Evolutionary conservation across 2,888 invertebrate species (phyloP), one percentile per base, ranked within the genome.

Genomic region (Hydraecia micacea): DNA sequence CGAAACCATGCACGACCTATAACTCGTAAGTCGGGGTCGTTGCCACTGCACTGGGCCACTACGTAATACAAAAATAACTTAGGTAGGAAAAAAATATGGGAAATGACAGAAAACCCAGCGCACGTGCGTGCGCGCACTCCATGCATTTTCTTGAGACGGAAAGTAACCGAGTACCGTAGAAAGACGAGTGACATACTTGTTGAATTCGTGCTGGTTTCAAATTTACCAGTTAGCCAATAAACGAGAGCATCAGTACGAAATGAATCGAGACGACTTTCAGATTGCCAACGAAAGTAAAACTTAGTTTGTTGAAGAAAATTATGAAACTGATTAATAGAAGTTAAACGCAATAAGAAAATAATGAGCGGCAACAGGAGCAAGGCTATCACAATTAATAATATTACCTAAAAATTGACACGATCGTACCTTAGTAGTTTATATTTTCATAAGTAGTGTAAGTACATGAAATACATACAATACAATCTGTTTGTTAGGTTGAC

Each of bases 221-320:
- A 49, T 46, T 15, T 46, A 46, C 46, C 46, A 46, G 11, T 25
- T 46, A n/a, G n/a, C 8, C 42, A 39, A 68, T 55, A 66, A 55
- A 79, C 36, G 13, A 71, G 58, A 80, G 58, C 62, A 74, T 18
- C 15, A 36, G 8, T n/a, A 15, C 52, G 66, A 70, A 79, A 69
- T 52, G 0, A 69, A 63, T 60, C 66, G 32, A 55, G 39, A 55
- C 63, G 32, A 32, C 36, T 63, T 58, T 62, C 6, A 5, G 25
- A 67, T 67, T 49, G 21, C n/a, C 32, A 21, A 75, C 21, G 11
- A 69, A 72, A 71, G 15, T 74, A 58, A 74, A 71, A 67, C 28
- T 73, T 9, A 25, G 0, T 21, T 58, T 32, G 39, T n/a, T 39
- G 4, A 65, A 65, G 42, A 55, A 39, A 7, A 62, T 25, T 1